Evolutionary conservation across 2,113 vertebrate genomes (phyloP), one percentile per base, ranked within the genome.

Genomic region (Sialia sialis): DNA sequence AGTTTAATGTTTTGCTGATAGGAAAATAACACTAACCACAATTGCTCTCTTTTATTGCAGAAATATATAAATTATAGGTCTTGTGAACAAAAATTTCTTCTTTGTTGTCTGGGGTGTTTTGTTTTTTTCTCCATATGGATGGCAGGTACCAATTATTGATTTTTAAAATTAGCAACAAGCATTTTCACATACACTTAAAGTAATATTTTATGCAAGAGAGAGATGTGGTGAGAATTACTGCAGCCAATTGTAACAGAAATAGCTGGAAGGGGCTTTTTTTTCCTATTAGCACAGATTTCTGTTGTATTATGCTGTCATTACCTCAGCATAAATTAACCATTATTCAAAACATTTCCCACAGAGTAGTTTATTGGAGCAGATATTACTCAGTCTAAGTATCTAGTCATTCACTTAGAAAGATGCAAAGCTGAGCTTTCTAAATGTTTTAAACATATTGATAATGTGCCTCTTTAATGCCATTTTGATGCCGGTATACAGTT

Each of bases 301-400:
- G 90, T 95, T 97, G 67, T 93, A 87, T 95, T 96, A 84, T 34
- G 17, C 87, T 95, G 95, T 94, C 97, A 92, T 95, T 97, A 96
- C 93, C 80, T 90, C 85, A 96, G 96, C 95, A 96, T 98, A 97
- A 98, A 98, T 96, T 96, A 97, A 90, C 95, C 96, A 56, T 97
- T 96, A 96, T 95, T 98, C 97, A 95, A 90, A 97, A 81, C 92
- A 87, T 90, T 93, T 77, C 88, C 89, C 88, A 73, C 90, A 66
- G 56, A 87, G 89, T 66, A 85, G 6, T 96, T 96, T 97, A 86
- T 95, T 95, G 79, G 62, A 96, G 88, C 80, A 89, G 95, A 55
- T 94, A 96, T 94, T 93, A 94, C 86, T 96, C 94, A 86, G 39
- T 89, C 76, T 96, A 93, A 97, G 74, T 92, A 95, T 93, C 60